These are phyloP conservation scores for Brienomyrus longianalis DNA, from an alignment of 2,113 vertebrate genomes.

Conservation along the genomic window DNA sequence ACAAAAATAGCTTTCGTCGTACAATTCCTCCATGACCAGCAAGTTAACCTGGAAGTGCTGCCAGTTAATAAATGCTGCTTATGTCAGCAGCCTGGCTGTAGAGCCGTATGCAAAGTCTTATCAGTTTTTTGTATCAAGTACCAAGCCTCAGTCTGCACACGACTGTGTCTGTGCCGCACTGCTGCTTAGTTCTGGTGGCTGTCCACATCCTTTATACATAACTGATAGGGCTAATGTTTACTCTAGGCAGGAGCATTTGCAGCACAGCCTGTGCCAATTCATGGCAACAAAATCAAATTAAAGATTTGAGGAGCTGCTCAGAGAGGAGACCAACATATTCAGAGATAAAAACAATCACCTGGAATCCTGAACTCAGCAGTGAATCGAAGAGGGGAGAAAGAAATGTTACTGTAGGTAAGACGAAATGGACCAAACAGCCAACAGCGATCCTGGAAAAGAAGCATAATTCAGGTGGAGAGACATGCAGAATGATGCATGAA, in stretches of 20 bases:
- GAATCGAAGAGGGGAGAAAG: too few species aligned
- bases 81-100: background rate
- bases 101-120: background rate
- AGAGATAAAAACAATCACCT: too few species aligned
- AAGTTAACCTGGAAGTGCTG: background rate
- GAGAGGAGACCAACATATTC: too few species aligned
- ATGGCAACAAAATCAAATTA: background rate
- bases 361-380: too few species aligned
- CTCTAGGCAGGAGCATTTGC: background rate
- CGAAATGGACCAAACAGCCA: background rate
- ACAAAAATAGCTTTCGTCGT: background rate
- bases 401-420: background rate
- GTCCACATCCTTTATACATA: background rate
- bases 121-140: background rate
- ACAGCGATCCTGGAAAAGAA: background rate
- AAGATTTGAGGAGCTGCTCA: background rate
- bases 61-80: background rate
- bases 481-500: background rate
- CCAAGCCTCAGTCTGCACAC: background rate
- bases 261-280: background rate
- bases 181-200: background rate
- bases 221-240: background rate
- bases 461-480: background rate
- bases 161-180: background rate
- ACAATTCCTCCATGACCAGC: background rate